Percentiles rank a stretch among this genome's conserved stretches.
These are phyloP conservation scores for Cirrhinus molitorella DNA, from an alignment of 2,797 vertebrate genomes.

Conservation along the genomic window DNA sequence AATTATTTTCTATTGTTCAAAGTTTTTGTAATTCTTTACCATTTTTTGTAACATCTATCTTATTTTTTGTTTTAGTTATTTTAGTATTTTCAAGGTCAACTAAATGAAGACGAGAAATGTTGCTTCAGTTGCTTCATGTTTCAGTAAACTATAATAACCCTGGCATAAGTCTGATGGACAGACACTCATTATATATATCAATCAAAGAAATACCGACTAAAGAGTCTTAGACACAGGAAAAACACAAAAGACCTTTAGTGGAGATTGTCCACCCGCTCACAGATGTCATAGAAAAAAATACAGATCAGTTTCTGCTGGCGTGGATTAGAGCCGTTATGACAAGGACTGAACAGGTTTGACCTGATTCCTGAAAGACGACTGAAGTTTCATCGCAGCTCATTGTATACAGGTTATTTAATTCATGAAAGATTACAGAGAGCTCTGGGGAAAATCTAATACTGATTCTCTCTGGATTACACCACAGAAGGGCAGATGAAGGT, in stretches of 20 bases:
- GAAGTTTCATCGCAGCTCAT: constrained; percentile 14
- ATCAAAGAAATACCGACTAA: constrained; percentile 29
- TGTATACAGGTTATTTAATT: constrained; percentile 37
- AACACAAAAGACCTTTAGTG: constrained; percentile 20
- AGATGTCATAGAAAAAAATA: constrained; percentile 57
- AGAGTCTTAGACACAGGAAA: constrained; percentile 48
- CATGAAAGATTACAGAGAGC: constrained; percentile 64
- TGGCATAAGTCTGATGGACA: not conserved
- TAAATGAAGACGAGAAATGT: not conserved
- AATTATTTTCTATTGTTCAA: not conserved
- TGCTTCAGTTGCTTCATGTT: not conserved
- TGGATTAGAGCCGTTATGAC: constrained; percentile 32
- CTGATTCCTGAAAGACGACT: constrained; percentile 24
- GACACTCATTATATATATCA: not conserved
- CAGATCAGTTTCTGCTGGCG: constrained; percentile 40
- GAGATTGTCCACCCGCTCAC: constrained; percentile 41
- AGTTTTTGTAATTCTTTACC: too few species aligned
- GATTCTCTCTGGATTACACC: constrained; percentile 44
- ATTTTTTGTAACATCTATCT: too few species aligned
- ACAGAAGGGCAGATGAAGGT: constrained; percentile 37
- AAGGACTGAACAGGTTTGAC: constrained; percentile 28
- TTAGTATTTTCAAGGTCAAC: not conserved
- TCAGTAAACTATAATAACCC: not conserved
- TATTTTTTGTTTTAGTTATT: not conserved
- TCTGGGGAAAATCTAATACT: constrained; percentile 64